Evolutionary conservation across 2,888 invertebrate genomes (phyloP), one percentile per base, ranked within the genome.

Genomic region (Athetis lepigone): DNA sequence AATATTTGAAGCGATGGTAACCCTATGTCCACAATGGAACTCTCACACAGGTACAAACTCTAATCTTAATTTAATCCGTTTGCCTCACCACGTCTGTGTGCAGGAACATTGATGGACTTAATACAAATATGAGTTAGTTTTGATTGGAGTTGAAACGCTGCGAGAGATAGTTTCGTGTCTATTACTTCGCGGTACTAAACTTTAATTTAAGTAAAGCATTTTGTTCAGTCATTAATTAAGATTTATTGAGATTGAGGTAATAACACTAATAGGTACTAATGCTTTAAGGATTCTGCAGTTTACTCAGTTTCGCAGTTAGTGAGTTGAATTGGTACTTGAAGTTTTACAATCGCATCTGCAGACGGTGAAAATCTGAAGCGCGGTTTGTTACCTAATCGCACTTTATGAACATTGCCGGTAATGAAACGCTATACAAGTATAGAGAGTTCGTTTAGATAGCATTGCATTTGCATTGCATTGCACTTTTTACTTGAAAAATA

Each of bases 41-140:
- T 56, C 25, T 27, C 55, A 51, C 59, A 49, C 43, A 4, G 33
- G 8, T 33, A 60, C n/a, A 47, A 63, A 33, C 39, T 56, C 13
- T 70, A 60, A 71, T 65, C 59, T 63, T 54, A 60, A 54, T 67
- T 60, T 79, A 74, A 79, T 70, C 76, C 68, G 23, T 18, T 29
- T 55, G 37, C 49, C 37, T 40, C 19, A 40, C 39, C 64, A 29
- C 47, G 57, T n/a, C 23, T 33, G 25, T 27, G 39, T 51, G 56
- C 57, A 55, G 13, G 49, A 54, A 52, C 67, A 63, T 59, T 62
- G 54, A 59, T 60, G 42, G 36, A 40, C 57, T 21, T 57, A 16
- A 57, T 19, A 58, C 58, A 57, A 59, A 58, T 52, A 56, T 43
- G 25, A 55, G 39, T 65, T 54, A 40, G 50, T 59, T 62, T 66